Base-by-base conservation (phyloP, 2,113 vertebrate genomes). In the Perca schrenkii region DNA sequence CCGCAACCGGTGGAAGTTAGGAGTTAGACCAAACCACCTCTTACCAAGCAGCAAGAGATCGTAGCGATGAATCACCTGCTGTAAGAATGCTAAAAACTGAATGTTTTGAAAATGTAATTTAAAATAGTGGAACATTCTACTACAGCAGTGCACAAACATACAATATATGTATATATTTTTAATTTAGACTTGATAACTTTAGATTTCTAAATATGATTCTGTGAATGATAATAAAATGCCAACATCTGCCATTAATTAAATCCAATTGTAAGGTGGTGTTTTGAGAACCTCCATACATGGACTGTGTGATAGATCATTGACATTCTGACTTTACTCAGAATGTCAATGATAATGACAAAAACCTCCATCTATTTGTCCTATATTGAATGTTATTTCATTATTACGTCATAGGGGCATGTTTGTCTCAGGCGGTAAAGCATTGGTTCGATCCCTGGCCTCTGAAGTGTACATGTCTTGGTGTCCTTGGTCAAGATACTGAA, bases 31-130 rank as follows among this genome's bases (percentile, higher is more conserved):
- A 22, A 57, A 69, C 49, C 63, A 36, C 19, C 49, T 49, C 19
- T 43, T 21, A 36, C 7, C 2, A 57, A 28, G 46, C 25, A 61
- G 50, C 34, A 56, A 22, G 19, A 43, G 56, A 15, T 14, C 47
- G 65, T 50, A 57, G 12, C 11, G 19, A 66, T 75, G 52, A 70
- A 22, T 82, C 70, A 83, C 25, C 19, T 22, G 46, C 31, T 22
- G 7, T 28, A 46, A 43, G 40, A 81, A 63, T 2, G 16, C 19
- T 54, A 43, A 61, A 79, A 25, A 25, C 6, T n/a, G 15, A 25
- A 36, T 64, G 57, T 28, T 58, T 69, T 31, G 2, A 70, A 40
- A 69, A 64, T 56, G 6, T 5, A 56, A 65, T 11, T 63, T 0
- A 22, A 64, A 22, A 1, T 8, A 15, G 28, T 36, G 14, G 4